A percentile compares a stretch with the other conserved stretches of the same genome.
phyloP scores from a whole-genome alignment of 2,797 vertebrate genomes.

The Platyrinchus mystaceus region DNA sequence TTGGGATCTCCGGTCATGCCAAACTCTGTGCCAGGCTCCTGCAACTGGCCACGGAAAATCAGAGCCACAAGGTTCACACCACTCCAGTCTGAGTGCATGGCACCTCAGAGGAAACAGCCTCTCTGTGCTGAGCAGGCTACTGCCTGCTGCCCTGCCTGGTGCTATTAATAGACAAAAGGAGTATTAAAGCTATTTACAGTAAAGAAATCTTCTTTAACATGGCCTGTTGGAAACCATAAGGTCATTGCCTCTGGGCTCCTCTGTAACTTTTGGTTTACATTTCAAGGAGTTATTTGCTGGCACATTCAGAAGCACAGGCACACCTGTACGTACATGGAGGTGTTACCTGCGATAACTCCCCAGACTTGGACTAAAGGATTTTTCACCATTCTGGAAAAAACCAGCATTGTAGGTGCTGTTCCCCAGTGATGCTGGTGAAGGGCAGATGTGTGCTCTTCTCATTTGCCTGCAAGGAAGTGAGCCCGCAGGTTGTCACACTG shows the following conservation, averaged over 20 bases:
- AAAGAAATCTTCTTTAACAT: not conserved
- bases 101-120: not conserved
- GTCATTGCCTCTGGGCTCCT: not conserved
- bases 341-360: not conserved
- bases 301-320: not conserved
- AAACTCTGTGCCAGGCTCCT: not conserved
- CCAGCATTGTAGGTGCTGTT: fast-evolving
- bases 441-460: not conserved
- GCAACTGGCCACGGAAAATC: not conserved
- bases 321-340: not conserved
- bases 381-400: not conserved
- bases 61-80: not conserved
- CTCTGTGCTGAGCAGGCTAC: fast-evolving
- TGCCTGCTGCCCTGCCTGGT: not conserved
- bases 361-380: not conserved
- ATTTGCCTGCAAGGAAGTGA: not conserved
- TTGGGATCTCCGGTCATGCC: fast-evolving
- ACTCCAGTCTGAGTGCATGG: not conserved
- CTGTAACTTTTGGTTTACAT: not conserved
- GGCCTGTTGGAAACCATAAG: not conserved
- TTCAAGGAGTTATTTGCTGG: not conserved
- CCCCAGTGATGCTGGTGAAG: not conserved
- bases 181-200: not conserved
- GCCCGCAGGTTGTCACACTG: fast-evolving
- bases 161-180: not conserved